phyloP scores from a whole-genome alignment of 2,888 invertebrate species.

The Melieria picta region DNA sequence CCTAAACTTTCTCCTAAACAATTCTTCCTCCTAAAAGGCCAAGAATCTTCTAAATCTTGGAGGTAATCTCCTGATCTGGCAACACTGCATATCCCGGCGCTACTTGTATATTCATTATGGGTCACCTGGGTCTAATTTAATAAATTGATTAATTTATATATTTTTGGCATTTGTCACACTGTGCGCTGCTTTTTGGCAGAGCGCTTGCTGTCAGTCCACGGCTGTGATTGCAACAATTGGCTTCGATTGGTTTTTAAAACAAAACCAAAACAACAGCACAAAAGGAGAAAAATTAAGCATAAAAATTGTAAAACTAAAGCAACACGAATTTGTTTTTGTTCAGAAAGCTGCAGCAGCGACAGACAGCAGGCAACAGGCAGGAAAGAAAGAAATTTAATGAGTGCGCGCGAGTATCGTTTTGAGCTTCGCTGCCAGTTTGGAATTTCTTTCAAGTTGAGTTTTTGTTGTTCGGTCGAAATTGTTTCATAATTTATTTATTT shows the following conservation, averaged over 20 bases:
- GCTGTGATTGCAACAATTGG: not conserved
- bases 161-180: too few relatives aligned
- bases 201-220: not conserved
- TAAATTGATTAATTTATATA: too few relatives aligned
- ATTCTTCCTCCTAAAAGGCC: too few relatives aligned
- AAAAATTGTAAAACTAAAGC: not conserved
- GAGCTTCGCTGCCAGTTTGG: conserved; percentile 24
- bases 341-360: too few relatives aligned
- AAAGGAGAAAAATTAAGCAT: not conserved
- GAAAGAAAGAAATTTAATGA: conserved; percentile 14
- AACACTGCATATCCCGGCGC: too few relatives aligned
- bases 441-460: conserved; percentile 26
- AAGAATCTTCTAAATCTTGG: too few relatives aligned
- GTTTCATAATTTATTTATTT: conserved; percentile 4
- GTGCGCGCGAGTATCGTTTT: not conserved
- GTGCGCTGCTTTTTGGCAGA: too few relatives aligned
- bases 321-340: conserved; percentile 9
- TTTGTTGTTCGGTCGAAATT: not conserved
- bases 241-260: not conserved
- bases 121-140: too few relatives aligned
- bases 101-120: too few relatives aligned
- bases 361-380: not conserved
- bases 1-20: too few relatives aligned
- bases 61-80: too few relatives aligned
- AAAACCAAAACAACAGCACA: not conserved